phyloP scores from a whole-genome alignment of 2,888 invertebrate genomes.

The Alcis repandata region DNA sequence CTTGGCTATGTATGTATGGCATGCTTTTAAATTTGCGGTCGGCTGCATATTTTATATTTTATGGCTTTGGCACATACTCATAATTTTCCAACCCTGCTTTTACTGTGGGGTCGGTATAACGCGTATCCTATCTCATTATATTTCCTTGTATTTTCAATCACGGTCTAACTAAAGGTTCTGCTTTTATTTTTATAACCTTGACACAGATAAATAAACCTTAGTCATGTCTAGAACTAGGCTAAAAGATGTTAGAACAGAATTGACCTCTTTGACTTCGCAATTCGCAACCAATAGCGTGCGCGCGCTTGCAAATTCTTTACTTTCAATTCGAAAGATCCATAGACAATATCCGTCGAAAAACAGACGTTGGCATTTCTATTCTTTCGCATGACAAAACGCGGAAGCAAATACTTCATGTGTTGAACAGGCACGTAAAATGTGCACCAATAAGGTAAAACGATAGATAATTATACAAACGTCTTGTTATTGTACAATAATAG shows the following conservation, averaged over 20 bases:
- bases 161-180: not conserved
- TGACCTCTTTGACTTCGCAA: not conserved
- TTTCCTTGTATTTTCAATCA: not conserved
- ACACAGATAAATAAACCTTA: not conserved
- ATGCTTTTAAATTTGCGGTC: conserved; percentile 6
- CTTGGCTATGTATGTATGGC: not conserved
- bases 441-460: conserved; percentile 1
- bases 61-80: not conserved
- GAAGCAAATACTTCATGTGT: conserved; percentile 2
- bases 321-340: not conserved
- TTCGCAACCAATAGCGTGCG: not conserved
- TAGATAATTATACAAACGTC: not conserved
- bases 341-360: not conserved
- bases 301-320: not conserved
- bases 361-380: conserved; percentile 11
- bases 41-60: not conserved
- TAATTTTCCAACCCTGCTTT: not conserved
- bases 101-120: not conserved
- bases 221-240: not conserved
- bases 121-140: not conserved
- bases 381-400: conserved; percentile 10
- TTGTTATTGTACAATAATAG: no score
- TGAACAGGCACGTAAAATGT: conserved; percentile 12
- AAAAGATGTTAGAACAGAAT: not conserved
- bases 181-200: not conserved